Percentiles rank a stretch among this genome's conserved stretches.
Evolutionary conservation across 2,797 vertebrate species (phyloP).

Genomic region (Pseudocheirus occidentalis): DNA sequence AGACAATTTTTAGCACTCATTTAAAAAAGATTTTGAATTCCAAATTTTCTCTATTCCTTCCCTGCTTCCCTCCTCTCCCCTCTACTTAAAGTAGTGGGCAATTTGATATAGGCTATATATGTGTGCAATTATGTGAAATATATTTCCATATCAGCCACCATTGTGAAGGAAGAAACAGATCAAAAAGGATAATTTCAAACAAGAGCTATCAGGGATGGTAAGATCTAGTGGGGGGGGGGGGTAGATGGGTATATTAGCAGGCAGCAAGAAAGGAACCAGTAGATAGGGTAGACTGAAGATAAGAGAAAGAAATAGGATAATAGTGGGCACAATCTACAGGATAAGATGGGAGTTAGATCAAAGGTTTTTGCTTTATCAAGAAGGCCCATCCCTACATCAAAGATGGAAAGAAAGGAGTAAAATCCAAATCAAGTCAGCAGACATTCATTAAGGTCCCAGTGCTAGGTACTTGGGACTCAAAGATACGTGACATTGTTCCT

Average conservation of each 20-base stretch:
- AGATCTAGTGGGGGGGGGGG: not conserved
- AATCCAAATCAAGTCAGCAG: not conserved
- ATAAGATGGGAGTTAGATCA: not conserved
- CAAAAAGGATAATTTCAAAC: not conserved
- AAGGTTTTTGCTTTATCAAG: not conserved
- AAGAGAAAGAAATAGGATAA: not conserved
- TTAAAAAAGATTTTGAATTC: not conserved
- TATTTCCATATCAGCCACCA: not conserved
- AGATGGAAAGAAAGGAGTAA: not conserved
- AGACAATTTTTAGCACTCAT: not conserved
- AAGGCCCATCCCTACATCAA: not conserved
- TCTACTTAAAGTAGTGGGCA: not conserved
- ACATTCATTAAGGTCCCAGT: not conserved
- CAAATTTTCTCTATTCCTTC: not conserved
- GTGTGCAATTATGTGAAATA: not conserved
- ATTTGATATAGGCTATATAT: not conserved
- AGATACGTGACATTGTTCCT: not conserved
- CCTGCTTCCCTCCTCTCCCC: not conserved
- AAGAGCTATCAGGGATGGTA: not conserved
- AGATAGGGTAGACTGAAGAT: not conserved
- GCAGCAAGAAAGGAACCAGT: not conserved
- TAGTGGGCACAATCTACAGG: not conserved
- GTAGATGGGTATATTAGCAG: not conserved
- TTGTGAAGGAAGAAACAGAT: not conserved
- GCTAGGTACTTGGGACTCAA: not conserved